These are phyloP conservation scores for Echinops telfairi DNA, from an alignment of 2,113 vertebrate species.

Conservation along the genomic window DNA sequence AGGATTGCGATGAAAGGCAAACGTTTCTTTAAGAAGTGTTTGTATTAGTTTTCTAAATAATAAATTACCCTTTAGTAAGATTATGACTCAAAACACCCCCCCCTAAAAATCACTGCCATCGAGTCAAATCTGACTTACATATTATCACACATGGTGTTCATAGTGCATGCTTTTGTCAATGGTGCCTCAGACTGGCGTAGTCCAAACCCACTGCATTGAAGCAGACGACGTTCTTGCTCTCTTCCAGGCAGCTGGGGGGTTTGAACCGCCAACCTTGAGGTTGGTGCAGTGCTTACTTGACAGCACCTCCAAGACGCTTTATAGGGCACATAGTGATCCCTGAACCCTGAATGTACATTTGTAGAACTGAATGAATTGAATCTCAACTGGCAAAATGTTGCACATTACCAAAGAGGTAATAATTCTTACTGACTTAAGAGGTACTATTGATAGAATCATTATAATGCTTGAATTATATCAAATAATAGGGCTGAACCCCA, in stretches of 20 bases:
- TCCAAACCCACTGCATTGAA: no score
- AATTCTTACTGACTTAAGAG: neutral
- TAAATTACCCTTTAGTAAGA: neutral
- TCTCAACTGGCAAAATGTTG: neutral
- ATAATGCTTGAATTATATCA: conserved; percentile 3
- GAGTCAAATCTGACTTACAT: no score
- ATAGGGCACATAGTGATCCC: neutral
- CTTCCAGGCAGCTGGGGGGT: no score
- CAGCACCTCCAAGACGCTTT: no score
- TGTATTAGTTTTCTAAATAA: neutral
- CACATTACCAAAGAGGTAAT: no score
- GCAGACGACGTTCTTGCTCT: no score
- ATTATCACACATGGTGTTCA: neutral
- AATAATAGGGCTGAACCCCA: neutral
- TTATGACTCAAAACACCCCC: neutral
- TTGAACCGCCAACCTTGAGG: no score
- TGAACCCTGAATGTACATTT: neutral
- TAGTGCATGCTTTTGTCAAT: neutral
- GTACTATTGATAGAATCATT: neutral
- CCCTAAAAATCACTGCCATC: no score
- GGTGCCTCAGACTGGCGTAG: neutral
- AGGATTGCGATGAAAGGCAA: neutral
- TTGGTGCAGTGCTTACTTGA: no score
- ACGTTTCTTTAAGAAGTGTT: neutral
- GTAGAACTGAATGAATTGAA: neutral